Percentiles rank a stretch among this genome's conserved stretches.
Evolutionary conservation across 1,140 invertebrate species (phyloP).

Genomic region (Drosophila pectinifera): DNA sequence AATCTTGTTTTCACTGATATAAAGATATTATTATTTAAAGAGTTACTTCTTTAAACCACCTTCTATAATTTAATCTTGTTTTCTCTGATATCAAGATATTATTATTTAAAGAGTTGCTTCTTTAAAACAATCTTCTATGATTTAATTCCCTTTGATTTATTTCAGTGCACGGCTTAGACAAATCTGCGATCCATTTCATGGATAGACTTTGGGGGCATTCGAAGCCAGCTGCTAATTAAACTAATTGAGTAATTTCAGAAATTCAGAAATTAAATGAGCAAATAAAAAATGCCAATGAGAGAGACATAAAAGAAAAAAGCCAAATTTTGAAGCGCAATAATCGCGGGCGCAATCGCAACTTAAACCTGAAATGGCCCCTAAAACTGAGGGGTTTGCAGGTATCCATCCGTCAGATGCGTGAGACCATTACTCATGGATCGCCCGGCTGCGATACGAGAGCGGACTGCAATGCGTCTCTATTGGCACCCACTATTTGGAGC

Average conservation of each 20-base stretch:
- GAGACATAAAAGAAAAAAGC: slow-evolving; percentile 25
- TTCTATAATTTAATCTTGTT: no score
- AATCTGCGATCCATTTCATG: slow-evolving; percentile 62
- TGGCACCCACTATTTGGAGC: slow-evolving; percentile 52
- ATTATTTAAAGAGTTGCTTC: no score
- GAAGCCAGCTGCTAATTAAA: slow-evolving; percentile 76
- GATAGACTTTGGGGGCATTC: slow-evolving; percentile 58
- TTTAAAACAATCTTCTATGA: background rate
- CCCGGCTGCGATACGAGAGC: background rate
- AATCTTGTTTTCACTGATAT: no score
- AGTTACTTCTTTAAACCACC: no score
- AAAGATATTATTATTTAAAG: no score
- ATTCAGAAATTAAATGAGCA: slow-evolving; percentile 76
- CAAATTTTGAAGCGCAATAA: slow-evolving; percentile 49
- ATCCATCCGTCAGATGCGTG: slow-evolving; percentile 29
- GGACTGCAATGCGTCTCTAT: slow-evolving; percentile 48
- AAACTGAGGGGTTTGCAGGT: slow-evolving; percentile 15
- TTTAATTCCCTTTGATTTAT: background rate
- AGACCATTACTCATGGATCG: slow-evolving; percentile 42
- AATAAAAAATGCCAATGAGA: slow-evolving; percentile 59
- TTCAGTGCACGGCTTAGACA: slow-evolving; percentile 29
- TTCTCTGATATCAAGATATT: no score
- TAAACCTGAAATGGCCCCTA: slow-evolving; percentile 55
- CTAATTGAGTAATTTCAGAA: slow-evolving; percentile 82
- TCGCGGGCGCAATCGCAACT: slow-evolving; percentile 62